Percentiles rank a stretch among this genome's conserved stretches.
phyloP scores from a whole-genome alignment of 2,888 invertebrate genomes.

The Acanthosoma haemorrhoidale region DNA sequence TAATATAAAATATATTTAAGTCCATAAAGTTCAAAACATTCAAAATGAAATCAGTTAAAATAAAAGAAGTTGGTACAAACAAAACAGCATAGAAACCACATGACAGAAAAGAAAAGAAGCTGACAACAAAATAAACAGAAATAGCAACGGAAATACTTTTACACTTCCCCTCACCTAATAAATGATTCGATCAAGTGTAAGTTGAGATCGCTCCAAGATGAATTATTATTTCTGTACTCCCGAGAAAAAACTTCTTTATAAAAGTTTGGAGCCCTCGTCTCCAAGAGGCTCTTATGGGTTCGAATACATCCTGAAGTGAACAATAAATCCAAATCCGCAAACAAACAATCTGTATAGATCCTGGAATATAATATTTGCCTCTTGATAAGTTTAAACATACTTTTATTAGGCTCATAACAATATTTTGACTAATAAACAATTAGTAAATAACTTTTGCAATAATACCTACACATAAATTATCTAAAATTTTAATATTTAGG shows the following conservation, averaged over 20 bases:
- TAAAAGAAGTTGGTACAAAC: too few relatives aligned
- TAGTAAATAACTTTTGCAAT: neutral
- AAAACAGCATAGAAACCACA: too few relatives aligned
- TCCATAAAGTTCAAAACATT: too few relatives aligned
- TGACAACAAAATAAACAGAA: too few relatives aligned
- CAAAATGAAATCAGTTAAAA: too few relatives aligned
- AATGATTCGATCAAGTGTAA: conserved; percentile 48
- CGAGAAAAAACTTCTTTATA: conserved; percentile 49
- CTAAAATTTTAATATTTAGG: neutral
- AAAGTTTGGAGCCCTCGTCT: conserved; percentile 55
- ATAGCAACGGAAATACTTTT: too few relatives aligned
- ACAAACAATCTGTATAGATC: conserved; percentile 57
- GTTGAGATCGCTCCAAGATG: conserved; percentile 50
- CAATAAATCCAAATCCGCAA: conserved; percentile 57
- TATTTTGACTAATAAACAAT: neutral
- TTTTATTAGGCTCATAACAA: neutral
- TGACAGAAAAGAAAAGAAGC: too few relatives aligned
- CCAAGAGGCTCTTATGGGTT: conserved; percentile 57
- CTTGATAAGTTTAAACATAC: neutral
- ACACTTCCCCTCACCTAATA: conserved; percentile 47
- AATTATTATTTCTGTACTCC: conserved; percentile 52
- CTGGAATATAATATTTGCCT: conserved; percentile 46
- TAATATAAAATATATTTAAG: too few relatives aligned
- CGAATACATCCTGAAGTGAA: conserved; percentile 55
- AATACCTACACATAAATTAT: neutral